phyloP scores from a whole-genome alignment of 2,113 vertebrate species.

The Genyomyrus donnyi region DNA sequence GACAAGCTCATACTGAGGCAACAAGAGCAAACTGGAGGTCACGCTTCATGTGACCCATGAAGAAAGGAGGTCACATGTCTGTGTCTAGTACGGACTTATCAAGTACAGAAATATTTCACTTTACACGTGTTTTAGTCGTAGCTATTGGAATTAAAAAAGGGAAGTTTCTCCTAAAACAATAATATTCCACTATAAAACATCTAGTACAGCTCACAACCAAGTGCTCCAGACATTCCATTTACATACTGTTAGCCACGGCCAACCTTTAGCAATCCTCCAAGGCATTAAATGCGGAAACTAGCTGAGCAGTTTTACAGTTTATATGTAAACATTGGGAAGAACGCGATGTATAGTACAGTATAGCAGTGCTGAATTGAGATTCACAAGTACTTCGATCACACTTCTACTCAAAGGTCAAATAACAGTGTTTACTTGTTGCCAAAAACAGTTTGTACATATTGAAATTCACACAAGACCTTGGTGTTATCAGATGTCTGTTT shows the following conservation, averaged over 20 bases:
- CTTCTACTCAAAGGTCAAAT: background rate
- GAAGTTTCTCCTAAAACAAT: background rate
- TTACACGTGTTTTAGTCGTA: background rate
- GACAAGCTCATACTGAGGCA: background rate
- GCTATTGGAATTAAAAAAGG: background rate
- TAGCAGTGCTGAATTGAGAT: conserved; percentile 1
- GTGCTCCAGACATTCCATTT: background rate
- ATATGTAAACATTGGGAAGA: background rate
- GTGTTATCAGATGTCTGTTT: background rate
- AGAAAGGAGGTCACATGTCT: background rate
- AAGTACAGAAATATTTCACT: background rate
- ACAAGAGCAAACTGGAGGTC: background rate
- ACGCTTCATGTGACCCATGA: background rate
- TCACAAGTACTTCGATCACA: background rate
- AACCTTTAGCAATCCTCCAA: background rate
- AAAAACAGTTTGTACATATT: background rate
- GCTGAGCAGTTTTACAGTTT: background rate
- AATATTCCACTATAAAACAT: background rate
- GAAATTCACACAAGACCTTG: background rate
- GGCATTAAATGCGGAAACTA: conserved; percentile 2
- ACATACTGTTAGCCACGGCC: background rate
- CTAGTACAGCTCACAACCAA: background rate
- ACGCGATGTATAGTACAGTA: conserved; percentile 8
- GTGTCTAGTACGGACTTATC: background rate
- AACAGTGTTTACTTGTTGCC: background rate